These are phyloP conservation scores for Caretta caretta DNA, from an alignment of 2,113 vertebrate genomes.

Conservation along the genomic window DNA sequence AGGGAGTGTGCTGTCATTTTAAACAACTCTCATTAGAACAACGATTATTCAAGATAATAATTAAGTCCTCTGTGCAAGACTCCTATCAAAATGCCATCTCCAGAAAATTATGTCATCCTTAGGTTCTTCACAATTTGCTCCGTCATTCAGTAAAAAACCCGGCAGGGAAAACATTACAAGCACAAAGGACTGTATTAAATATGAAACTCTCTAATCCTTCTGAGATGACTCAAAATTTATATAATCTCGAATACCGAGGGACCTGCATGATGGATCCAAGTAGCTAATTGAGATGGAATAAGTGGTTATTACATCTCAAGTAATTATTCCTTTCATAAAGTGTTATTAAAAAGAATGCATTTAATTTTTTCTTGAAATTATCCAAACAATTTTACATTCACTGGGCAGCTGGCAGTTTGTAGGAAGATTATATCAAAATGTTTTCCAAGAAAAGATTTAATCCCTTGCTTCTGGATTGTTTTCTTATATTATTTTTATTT, in stretches of 20 bases:
- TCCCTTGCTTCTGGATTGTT: constrained; percentile 40
- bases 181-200: constrained; percentile 54
- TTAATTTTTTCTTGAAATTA: constrained; percentile 73
- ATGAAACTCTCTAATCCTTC: constrained; percentile 49
- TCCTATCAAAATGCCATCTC: not conserved
- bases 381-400: constrained; percentile 66
- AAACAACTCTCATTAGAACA: constrained; percentile 55
- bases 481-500: constrained; percentile 49
- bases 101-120: constrained; percentile 40
- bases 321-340: constrained; percentile 68
- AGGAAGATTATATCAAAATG: constrained; percentile 49
- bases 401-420: constrained; percentile 45
- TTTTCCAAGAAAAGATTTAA: constrained; percentile 53
- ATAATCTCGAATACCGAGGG: constrained; percentile 53
- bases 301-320: constrained; percentile 62
- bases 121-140: constrained; percentile 35
- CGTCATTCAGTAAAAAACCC: not conserved
- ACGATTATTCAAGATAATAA: constrained; percentile 62
- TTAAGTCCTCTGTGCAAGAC: constrained; percentile 59
- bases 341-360: constrained; percentile 73
- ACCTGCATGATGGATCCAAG: constrained; percentile 65
- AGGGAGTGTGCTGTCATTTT: constrained; percentile 38
- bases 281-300: constrained; percentile 62
- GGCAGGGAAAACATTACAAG: constrained; percentile 24
- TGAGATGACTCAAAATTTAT: constrained; percentile 65